Evolutionary conservation across 2,113 vertebrate species (phyloP).

Genomic region (Brachyistius frenatus): DNA sequence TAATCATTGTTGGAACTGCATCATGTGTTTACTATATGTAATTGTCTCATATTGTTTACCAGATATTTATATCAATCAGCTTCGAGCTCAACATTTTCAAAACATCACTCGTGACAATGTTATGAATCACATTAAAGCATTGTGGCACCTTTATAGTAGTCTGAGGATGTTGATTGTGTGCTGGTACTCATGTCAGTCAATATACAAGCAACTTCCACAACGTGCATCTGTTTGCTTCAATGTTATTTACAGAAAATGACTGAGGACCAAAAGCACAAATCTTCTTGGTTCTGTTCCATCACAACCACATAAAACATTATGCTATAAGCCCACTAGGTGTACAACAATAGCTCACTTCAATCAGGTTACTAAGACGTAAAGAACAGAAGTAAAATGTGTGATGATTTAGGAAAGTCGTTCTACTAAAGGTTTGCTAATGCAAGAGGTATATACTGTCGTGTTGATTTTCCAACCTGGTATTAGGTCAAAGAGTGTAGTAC

Average conservation of each 20-base stretch:
- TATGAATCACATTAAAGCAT: conserved; percentile 79
- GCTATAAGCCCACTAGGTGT: conserved; percentile 6
- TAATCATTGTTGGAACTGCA: conserved; percentile 71
- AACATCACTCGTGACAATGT: conserved; percentile 75
- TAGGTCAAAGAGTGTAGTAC: too few species aligned
- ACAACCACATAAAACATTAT: conserved; percentile 6
- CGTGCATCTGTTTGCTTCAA: conserved; percentile 47
- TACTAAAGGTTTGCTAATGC: too few species aligned
- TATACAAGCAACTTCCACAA: conserved; percentile 37
- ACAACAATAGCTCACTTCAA: not conserved
- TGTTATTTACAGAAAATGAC: conserved; percentile 39
- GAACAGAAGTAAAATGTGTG: not conserved
- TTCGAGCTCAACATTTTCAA: conserved; percentile 69
- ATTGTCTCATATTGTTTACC: conserved; percentile 78
- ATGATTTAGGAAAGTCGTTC: too few species aligned
- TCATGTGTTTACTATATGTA: conserved; percentile 77
- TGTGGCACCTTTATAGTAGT: conserved; percentile 77
- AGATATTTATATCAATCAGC: conserved; percentile 80
- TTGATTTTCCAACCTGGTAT: too few species aligned
- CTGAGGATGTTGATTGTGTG: conserved; percentile 67
- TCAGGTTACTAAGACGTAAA: not conserved
- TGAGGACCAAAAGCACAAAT: conserved; percentile 59
- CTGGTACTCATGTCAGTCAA: conserved; percentile 48
- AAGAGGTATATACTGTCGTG: too few species aligned
- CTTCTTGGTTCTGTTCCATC: conserved; percentile 23